Conservation (phyloP, 92 coral and sea anemone genomes). For the Epizoanthus illoricatus region DNA sequence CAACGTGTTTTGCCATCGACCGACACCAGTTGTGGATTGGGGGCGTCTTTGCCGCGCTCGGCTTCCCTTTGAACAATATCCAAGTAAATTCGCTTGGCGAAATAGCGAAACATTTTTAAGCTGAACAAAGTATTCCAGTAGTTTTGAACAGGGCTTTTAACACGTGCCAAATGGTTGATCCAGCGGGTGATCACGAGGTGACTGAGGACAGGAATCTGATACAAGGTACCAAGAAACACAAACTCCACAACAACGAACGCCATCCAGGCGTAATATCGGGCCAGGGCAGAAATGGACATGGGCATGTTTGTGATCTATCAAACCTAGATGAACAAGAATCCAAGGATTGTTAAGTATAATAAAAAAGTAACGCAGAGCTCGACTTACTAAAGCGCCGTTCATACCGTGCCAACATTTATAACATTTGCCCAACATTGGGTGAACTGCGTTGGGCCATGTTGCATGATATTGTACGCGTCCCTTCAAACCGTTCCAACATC, state of each 20-base stretch:
- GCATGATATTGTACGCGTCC: too few relatives aligned
- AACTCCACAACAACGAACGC: slow-evolving; percentile 8
- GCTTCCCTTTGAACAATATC: slow-evolving; percentile 14
- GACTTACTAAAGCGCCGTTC: too few relatives aligned
- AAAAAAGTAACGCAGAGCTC: too few relatives aligned
- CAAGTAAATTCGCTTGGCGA: slow-evolving; percentile 5
- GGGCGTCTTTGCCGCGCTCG: slow-evolving; percentile 50
- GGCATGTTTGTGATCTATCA: neutral
- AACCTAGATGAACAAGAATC: too few relatives aligned
- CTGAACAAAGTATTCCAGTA: slow-evolving; percentile 8
- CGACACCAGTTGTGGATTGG: slow-evolving; percentile 75
- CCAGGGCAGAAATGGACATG: neutral
- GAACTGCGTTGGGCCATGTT: too few relatives aligned
- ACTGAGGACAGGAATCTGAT: neutral
- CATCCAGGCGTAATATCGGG: slow-evolving; percentile 18
- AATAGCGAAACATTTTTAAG: slow-evolving; percentile 5
- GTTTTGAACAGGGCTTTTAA: neutral
- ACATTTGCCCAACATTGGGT: too few relatives aligned
- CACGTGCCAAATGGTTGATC: slow-evolving; percentile 5
- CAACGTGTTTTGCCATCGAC: slow-evolving; percentile 67
- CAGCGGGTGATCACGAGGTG: neutral
- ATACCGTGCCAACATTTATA: too few relatives aligned
- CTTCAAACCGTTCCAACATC: too few relatives aligned
- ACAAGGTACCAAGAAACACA: neutral
- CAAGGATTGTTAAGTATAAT: too few relatives aligned